phyloP scores from a whole-genome alignment of 2,113 vertebrate species.

The Phocoena phocoena region DNA sequence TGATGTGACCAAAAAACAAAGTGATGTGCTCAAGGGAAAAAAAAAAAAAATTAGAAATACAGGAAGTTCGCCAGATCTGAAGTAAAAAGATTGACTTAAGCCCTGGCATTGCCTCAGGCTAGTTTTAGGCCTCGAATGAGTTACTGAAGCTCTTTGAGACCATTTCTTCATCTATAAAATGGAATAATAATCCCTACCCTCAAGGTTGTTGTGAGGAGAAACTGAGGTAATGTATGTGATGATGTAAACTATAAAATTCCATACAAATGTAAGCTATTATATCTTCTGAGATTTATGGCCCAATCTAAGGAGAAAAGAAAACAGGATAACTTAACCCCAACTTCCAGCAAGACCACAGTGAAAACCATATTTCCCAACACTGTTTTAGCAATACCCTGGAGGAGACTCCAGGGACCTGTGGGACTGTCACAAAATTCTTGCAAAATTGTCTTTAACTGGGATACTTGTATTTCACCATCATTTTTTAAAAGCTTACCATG shows the following conservation, averaged over 20 bases:
- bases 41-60: background rate
- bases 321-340: background rate
- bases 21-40: background rate
- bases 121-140: background rate
- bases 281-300: background rate
- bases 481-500: background rate
- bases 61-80: background rate
- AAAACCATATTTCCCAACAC: background rate
- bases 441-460: conserved; percentile 33
- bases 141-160: background rate
- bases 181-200: background rate
- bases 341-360: background rate
- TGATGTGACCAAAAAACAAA: conserved; percentile 12
- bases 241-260: background rate
- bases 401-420: background rate
- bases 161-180: background rate
- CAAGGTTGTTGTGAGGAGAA: background rate
- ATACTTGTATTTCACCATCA: background rate
- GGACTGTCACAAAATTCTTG: background rate
- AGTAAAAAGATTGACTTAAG: background rate
- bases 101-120: background rate
- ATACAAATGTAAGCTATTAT: background rate
- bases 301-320: background rate
- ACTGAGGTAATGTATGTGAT: background rate
- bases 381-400: background rate